Evolutionary conservation across 1,140 invertebrate species (phyloP).

Genomic region (Brachionus sp.): DNA sequence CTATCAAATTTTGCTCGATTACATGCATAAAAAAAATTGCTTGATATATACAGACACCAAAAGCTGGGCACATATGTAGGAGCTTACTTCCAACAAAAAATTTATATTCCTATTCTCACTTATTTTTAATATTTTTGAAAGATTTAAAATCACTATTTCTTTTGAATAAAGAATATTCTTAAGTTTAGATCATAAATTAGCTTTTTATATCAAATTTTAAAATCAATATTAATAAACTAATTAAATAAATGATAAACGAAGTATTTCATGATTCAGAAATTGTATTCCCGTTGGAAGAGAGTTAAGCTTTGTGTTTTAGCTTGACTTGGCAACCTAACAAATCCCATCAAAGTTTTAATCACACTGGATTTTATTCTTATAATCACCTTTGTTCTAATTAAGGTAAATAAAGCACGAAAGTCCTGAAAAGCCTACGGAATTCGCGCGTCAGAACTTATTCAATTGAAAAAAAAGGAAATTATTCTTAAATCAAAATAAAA

Average conservation of each 20-base stretch:
- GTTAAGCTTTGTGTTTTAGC: not conserved
- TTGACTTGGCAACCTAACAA: not conserved
- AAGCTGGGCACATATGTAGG: not conserved
- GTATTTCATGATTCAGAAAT: conserved; percentile 5
- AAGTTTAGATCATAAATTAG: not conserved
- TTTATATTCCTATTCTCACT: no score
- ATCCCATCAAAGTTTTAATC: not conserved
- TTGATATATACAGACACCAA: not conserved
- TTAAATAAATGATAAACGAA: conserved; percentile 2
- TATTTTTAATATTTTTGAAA: not conserved
- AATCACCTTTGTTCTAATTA: not conserved
- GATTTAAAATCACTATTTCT: not conserved
- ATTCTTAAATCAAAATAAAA: not conserved
- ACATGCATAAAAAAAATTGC: not conserved
- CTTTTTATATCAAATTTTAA: not conserved
- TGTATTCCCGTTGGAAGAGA: not conserved
- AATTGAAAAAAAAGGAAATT: not conserved
- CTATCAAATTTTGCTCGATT: not conserved
- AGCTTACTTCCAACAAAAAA: not conserved
- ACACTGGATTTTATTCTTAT: not conserved
- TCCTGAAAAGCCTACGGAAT: not conserved
- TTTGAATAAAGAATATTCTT: not conserved
- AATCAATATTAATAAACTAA: conserved; percentile 27
- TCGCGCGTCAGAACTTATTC: not conserved
- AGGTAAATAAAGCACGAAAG: not conserved